Base-by-base conservation (phyloP, 2,797 vertebrate genomes). In the Paramormyrops hopkinsi region DNA sequence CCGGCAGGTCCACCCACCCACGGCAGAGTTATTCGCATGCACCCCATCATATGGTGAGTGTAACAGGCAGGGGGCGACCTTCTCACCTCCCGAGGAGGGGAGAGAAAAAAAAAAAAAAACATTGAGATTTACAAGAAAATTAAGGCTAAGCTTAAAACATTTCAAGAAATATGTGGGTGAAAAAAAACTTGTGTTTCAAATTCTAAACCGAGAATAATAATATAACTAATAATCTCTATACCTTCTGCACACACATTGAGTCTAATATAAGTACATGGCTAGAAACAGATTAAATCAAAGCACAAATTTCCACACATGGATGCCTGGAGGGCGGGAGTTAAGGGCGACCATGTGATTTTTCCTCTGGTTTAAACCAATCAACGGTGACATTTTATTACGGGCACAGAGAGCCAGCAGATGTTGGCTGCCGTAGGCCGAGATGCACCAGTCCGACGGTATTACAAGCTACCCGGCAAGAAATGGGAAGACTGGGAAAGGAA, bases 331-430 rank as follows among this genome's bases (percentile, higher is more conserved):
- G 87, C 5, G 50, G 53, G 88, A 54, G 82, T 46, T 90, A 53
- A 88, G 51, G 8, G 29, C 19, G 8, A 17, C 73, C 82, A 51
- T 51, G 88, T 88, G 14, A 79, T 88, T 51, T 8, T 53, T 41
- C 82, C 89, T 88, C 48, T 22, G 59, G 46, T 88, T 90, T 50
- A 88, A 88, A 88, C 87, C 88, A 62, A 54, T 41, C 29, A 86
- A 17, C 17, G 29, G 87, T 73, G 82, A 86, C 69, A 50, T 88
- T 88, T 90, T 90, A 82, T 73, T 96, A 95, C 94, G 95, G 95
- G 95, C 94, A 95, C 95, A 95, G 94, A 95, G 94, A 94, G 95
- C 94, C 94, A n/a, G 79, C 95, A 96, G 96, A 96, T 96, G 95
- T 95, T 93, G 93, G 17, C 93, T 3, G 94, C 95, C 94, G 94